Conservation (phyloP, 1,140 invertebrate genomes). For the Trialeurodes vaporariorum region DNA sequence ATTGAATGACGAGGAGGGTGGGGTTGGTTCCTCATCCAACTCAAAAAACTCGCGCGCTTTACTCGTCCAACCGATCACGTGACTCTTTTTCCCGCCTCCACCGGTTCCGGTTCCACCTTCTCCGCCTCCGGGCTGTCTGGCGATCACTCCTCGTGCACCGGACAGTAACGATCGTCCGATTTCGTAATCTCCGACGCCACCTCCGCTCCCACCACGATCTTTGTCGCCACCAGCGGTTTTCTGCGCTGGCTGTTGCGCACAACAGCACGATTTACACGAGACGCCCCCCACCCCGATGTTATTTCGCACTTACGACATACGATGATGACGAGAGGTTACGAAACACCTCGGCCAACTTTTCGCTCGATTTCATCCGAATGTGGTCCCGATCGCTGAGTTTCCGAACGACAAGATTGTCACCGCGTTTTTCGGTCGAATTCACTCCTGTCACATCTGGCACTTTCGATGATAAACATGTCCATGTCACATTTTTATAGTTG, state of each 20-base stretch:
- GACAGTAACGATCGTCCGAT: conserved; percentile 5
- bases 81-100: neutral
- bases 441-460: too few relatives aligned
- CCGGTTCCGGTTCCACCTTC: neutral
- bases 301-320: neutral
- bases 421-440: too few relatives aligned
- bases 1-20: conserved; percentile 30
- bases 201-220: neutral
- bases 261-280: conserved; percentile 19
- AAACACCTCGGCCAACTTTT: too few relatives aligned
- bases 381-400: too few relatives aligned
- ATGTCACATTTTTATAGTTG: too few relatives aligned
- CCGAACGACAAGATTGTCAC: too few relatives aligned
- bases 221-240: conserved; percentile 8
- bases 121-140: neutral
- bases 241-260: conserved; percentile 16
- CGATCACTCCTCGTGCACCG: conserved; percentile 2
- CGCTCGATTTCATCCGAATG: too few relatives aligned
- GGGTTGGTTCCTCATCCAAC: conserved; percentile 24
- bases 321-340: too few relatives aligned
- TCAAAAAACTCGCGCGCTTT: neutral
- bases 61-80: neutral
- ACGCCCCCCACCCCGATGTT: conserved; percentile 22
- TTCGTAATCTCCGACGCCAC: conserved; percentile 7
- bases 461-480: too few relatives aligned